A percentile compares a stretch with the other conserved stretches of the same genome.
Evolutionary conservation across 2,113 vertebrate species (phyloP).

Genomic region (Gyps fulvus): DNA sequence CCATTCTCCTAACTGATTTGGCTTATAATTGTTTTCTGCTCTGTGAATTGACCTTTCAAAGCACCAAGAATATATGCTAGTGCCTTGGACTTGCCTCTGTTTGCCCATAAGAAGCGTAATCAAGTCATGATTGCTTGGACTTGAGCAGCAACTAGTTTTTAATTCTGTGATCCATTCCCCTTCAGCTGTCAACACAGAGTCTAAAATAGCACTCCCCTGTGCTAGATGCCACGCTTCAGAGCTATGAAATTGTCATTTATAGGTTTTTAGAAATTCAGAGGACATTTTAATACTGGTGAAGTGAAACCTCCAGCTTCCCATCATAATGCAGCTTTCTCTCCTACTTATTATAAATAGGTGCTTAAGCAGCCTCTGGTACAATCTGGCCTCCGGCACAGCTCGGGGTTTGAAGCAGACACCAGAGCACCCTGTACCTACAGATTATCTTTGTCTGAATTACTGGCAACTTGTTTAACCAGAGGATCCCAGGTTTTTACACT

Average conservation of each 20-base stretch:
- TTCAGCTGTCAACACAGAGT: slow-evolving; percentile 13
- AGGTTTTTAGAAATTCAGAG: slow-evolving; percentile 35
- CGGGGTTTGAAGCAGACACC: neutral
- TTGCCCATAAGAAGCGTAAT: neutral
- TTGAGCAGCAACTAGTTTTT: slow-evolving; percentile 29
- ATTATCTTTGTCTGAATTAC: neutral
- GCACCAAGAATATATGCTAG: neutral
- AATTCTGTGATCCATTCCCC: slow-evolving; percentile 39
- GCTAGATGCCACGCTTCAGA: slow-evolving; percentile 20
- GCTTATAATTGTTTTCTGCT: slow-evolving; percentile 14
- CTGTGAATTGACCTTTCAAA: neutral
- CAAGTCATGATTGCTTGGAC: slow-evolving; percentile 26
- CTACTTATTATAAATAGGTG: neutral
- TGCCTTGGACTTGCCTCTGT: neutral
- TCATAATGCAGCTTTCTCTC: neutral
- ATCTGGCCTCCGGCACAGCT: neutral
- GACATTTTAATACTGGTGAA: neutral
- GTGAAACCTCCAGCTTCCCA: slow-evolving; percentile 21
- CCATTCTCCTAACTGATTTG: neutral
- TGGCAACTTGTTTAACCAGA: neutral
- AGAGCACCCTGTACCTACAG: accelerated
- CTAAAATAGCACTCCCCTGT: slow-evolving; percentile 18
- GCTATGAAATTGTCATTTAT: slow-evolving; percentile 15
- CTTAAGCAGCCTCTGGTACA: neutral
- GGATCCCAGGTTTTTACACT: neutral